These are phyloP conservation scores for Toxonevra muliebris DNA, from an alignment of 2,888 invertebrate genomes.

Conservation along the genomic window DNA sequence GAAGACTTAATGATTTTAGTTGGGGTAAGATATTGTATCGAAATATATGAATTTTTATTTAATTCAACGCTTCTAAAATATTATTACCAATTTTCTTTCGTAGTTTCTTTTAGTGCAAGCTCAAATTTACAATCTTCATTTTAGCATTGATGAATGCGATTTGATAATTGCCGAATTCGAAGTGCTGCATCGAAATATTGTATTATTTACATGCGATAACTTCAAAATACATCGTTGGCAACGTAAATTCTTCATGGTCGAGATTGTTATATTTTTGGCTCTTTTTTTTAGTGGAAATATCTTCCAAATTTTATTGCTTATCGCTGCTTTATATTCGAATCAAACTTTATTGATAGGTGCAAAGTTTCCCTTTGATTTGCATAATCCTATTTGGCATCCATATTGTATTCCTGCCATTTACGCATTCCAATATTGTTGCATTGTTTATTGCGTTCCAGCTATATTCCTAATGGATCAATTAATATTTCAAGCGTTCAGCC, in stretches of 20 bases:
- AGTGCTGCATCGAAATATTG: slow-evolving; percentile 27
- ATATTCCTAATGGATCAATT: slow-evolving; percentile 50
- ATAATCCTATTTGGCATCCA: slow-evolving; percentile 37
- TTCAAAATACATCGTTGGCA: too few relatives aligned
- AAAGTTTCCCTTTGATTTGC: slow-evolving; percentile 48
- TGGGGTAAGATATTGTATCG: slow-evolving; percentile 40
- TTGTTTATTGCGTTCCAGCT: slow-evolving; percentile 43
- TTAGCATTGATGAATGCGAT: slow-evolving; percentile 45
- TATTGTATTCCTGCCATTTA: slow-evolving; percentile 39
- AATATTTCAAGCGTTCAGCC: slow-evolving; percentile 44
- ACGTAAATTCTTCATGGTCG: slow-evolving; percentile 44
- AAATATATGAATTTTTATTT: background rate
- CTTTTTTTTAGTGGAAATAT: slow-evolving; percentile 36
- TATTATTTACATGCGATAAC: background rate
- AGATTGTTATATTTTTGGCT: slow-evolving; percentile 37
- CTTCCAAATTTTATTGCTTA: slow-evolving; percentile 30
- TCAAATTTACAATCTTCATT: slow-evolving; percentile 42
- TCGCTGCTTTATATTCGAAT: slow-evolving; percentile 36
- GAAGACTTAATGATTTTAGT: slow-evolving; percentile 45
- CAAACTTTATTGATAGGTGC: slow-evolving; percentile 46
- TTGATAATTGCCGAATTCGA: slow-evolving; percentile 39
- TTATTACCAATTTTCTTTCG: background rate
- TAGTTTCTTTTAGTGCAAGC: slow-evolving; percentile 48
- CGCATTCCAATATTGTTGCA: slow-evolving; percentile 43
- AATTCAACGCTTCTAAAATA: background rate